Evolutionary conservation across 2,113 vertebrate genomes (phyloP).

Genomic region (Psettodes erumei): DNA sequence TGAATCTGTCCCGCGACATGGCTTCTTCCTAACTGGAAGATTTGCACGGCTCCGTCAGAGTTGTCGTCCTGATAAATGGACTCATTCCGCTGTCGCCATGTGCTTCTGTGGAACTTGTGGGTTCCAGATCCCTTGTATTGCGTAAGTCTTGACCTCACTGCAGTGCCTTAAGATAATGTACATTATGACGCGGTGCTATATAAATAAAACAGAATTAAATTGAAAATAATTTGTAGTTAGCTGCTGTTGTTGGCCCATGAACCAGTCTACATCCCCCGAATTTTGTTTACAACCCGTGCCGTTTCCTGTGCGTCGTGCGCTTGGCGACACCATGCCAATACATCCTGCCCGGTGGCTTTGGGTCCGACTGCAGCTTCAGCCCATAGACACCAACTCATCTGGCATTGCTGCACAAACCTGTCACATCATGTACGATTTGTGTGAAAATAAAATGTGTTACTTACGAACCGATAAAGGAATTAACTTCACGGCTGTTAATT

Average conservation of each 20-base stretch:
- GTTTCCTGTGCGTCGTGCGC: neutral
- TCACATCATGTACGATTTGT: neutral
- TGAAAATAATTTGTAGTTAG: neutral
- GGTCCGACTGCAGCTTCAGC: neutral
- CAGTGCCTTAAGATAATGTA: neutral
- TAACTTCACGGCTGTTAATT: slow-evolving; percentile 38
- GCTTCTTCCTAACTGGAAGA: too few species aligned
- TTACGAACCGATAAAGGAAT: slow-evolving; percentile 15
- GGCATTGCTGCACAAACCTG: neutral
- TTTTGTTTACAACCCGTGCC: neutral
- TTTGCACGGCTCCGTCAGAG: too few species aligned
- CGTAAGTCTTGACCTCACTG: neutral
- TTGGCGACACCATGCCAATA: neutral
- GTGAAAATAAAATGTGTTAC: slow-evolving; percentile 16
- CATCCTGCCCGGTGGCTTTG: neutral
- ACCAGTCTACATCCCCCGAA: neutral
- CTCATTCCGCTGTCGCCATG: neutral
- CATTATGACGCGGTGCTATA: neutral
- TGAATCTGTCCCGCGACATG: too few species aligned
- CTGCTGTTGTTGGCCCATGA: neutral
- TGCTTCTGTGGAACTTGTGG: neutral
- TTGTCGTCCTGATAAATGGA: too few species aligned
- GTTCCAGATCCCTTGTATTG: neutral
- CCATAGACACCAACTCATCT: neutral
- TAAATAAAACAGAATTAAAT: neutral